Base-by-base conservation (phyloP, 2,888 invertebrate species). In the Trissolcus brochymenae region DNA sequence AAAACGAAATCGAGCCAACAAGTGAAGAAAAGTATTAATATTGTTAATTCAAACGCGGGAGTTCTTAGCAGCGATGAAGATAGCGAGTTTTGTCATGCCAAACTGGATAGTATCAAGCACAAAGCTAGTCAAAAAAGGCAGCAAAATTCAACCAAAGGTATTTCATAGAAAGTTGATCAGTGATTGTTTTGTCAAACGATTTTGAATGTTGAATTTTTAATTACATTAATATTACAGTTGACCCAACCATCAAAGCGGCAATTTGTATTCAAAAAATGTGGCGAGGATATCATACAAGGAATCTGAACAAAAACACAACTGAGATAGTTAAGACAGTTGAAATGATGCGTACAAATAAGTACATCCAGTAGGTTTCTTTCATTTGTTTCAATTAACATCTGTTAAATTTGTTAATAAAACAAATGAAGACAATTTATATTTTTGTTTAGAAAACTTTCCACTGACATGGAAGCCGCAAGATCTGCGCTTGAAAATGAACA, bases 381-480 rank as follows among this genome's bases (percentile, higher is more conserved):
- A 2, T 40, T 14, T 35, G 7, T 35, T 35, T 35, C 46, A 16
- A 46, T 14, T 46, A 16, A 11, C 46, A 46, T 46, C 19, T 19
- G 19, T 1, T 46, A 46, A 3, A n/a, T 21, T 14, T 46, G 16
- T 46, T 46, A 46, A 3, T 46, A 46, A 46, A 46, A 16, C 46
- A 46, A 14, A 46, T 46, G 16, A 46, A 50, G 19, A 0, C n/a
- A 55, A 14, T n/a, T 16, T 6, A 21, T 21, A 0, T 1, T 56
- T 56, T 56, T 40, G 17, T 51, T 17, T 51, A 96, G 96, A 82
- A 93, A 95, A 90, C 88, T 96, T 40, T 94, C 95, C 4, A 93
- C 93, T 80, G 96, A 96, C 85, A 95, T 96, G 94, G 94, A 94
- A 85, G 93, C 94, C 13, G 95, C 96, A 0, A 95, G 96, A 87